Conservation (phyloP, 2,113 vertebrate genomes). For the Rattus norvegicus region GRCr8 NC_086023.1:49870501-49871000, state of each 20-base stretch:
- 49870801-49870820: neutral
- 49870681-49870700: constrained; percentile 36
- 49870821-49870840: constrained; percentile 50
- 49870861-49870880: neutral
- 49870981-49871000: neutral
- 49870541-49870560: constrained; percentile 17
- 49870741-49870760: neutral
- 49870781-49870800: constrained; percentile 35
- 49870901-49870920: neutral
- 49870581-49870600: neutral
- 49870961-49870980: neutral
- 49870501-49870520: neutral
- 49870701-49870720: constrained; percentile 17
- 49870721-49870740: constrained; percentile 34
- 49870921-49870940: neutral
- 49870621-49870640: constrained; percentile 26
- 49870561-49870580: neutral
- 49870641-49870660: neutral
- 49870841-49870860: neutral
- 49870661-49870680: constrained; percentile 45
- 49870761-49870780: constrained; percentile 38
- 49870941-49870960: constrained; percentile 6
- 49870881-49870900: neutral
- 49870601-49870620: constrained; percentile 42
- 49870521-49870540: neutral